phyloP scores from a whole-genome alignment of 2,888 invertebrate species.

The Diadromus collaris region DNA sequence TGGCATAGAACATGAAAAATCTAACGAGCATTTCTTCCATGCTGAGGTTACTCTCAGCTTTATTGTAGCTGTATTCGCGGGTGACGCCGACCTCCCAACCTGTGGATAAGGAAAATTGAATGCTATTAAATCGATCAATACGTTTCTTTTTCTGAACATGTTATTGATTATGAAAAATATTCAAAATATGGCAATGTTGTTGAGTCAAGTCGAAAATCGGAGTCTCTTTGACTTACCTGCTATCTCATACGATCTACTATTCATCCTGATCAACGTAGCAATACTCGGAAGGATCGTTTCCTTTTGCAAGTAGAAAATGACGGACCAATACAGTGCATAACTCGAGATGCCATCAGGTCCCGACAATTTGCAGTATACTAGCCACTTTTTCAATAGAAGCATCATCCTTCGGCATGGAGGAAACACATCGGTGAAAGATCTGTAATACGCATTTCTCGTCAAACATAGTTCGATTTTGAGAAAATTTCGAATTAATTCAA shows the following conservation, averaged over 20 bases:
- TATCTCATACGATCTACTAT: conserved; percentile 62
- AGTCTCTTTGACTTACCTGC: conserved; percentile 54
- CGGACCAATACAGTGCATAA: conserved; percentile 82
- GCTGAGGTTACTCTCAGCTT: conserved; percentile 2
- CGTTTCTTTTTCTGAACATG: neutral
- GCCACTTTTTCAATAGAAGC: conserved; percentile 83
- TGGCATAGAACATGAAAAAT: conserved; percentile 80
- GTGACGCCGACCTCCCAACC: conserved; percentile 69
- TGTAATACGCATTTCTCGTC: conserved; percentile 63
- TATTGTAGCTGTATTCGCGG: conserved; percentile 38
- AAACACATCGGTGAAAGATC: conserved; percentile 78
- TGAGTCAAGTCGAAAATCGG: neutral
- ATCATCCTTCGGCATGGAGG: conserved; percentile 81
- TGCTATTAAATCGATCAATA: neutral
- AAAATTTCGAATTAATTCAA: conserved; percentile 68
- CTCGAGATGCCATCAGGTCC: conserved; percentile 77
- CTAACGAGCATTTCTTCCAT: conserved; percentile 73
- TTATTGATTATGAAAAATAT: neutral
- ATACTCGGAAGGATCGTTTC: conserved; percentile 79
- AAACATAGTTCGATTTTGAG: conserved; percentile 41
- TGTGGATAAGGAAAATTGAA: neutral
- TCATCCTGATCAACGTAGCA: conserved; percentile 69
- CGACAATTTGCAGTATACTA: conserved; percentile 76
- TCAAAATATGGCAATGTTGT: neutral
- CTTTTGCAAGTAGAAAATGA: conserved; percentile 83